Conservation (phyloP, 2,888 invertebrate species). For the Agriotes lineatus region DNA sequence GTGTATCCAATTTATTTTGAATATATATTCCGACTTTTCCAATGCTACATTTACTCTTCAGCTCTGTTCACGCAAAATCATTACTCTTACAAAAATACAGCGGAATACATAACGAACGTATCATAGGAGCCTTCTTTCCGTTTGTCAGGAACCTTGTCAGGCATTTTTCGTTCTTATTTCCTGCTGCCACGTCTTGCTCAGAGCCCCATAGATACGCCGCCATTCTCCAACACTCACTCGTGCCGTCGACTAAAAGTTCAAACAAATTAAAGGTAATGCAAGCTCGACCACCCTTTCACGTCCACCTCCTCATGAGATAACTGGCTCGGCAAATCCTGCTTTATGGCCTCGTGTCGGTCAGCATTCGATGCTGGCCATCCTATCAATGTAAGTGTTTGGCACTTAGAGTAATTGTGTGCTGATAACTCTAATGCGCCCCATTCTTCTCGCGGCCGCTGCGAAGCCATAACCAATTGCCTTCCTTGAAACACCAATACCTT, state of each 20-base stretch:
- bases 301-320: not conserved
- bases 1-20: no score
- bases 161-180: conserved; percentile 3
- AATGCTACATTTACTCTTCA: no score
- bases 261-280: no score
- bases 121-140: not conserved
- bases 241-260: no score
- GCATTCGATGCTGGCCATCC: conserved; percentile 12
- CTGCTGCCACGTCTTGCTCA: conserved; percentile 18
- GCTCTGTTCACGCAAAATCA: no score
- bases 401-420: conserved; percentile 31
- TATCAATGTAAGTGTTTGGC: conserved; percentile 32
- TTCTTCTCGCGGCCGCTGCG: not conserved
- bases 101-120: conserved; percentile 1
- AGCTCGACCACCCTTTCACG: no score
- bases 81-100: conserved; percentile 4
- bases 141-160: not conserved
- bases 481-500: not conserved
- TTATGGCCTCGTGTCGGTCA: conserved; percentile 13
- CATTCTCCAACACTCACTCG: not conserved
- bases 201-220: not conserved
- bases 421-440: conserved; percentile 15
- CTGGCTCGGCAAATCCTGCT: not conserved
- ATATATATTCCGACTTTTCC: no score
- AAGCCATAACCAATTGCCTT: not conserved